Evolutionary conservation across 1,140 invertebrate species (phyloP).

Genomic region (Lethocerus indicus): DNA sequence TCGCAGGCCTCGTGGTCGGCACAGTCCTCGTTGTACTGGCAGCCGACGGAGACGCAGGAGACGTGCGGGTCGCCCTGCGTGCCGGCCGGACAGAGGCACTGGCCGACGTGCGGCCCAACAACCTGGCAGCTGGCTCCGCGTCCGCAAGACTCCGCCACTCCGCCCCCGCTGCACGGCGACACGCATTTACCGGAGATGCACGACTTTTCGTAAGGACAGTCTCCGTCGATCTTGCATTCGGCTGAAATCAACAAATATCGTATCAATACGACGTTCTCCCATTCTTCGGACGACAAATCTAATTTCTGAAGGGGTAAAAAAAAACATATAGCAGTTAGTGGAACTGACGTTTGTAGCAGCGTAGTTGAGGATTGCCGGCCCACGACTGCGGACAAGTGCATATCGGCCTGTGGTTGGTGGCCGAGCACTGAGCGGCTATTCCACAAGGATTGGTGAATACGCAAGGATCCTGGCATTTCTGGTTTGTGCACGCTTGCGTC

Average conservation of each 20-base stretch:
- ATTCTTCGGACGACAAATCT: not conserved
- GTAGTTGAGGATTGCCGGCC: constrained; percentile 68
- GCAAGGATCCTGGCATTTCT: constrained; percentile 64
- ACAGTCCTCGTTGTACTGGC: constrained; percentile 80
- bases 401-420: constrained; percentile 50
- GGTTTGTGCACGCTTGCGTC: constrained; percentile 58
- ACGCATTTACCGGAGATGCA: constrained; percentile 62
- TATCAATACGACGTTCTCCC: not conserved
- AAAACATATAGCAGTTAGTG: not conserved
- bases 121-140: constrained; percentile 59
- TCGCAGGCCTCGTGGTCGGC: constrained; percentile 73
- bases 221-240: constrained; percentile 60
- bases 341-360: constrained; percentile 71
- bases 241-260: constrained; percentile 32
- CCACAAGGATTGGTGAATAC: constrained; percentile 57
- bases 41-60: constrained; percentile 64
- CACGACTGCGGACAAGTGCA: constrained; percentile 68
- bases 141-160: constrained; percentile 59
- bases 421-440: constrained; percentile 54
- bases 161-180: constrained; percentile 49
- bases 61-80: constrained; percentile 65
- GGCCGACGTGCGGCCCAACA: constrained; percentile 39
- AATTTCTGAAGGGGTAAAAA: not conserved
- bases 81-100: constrained; percentile 65
- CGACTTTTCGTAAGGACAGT: constrained; percentile 73